phyloP scores from a whole-genome alignment of 2,113 vertebrate genomes.

The Ardeotis arabs region DNA sequence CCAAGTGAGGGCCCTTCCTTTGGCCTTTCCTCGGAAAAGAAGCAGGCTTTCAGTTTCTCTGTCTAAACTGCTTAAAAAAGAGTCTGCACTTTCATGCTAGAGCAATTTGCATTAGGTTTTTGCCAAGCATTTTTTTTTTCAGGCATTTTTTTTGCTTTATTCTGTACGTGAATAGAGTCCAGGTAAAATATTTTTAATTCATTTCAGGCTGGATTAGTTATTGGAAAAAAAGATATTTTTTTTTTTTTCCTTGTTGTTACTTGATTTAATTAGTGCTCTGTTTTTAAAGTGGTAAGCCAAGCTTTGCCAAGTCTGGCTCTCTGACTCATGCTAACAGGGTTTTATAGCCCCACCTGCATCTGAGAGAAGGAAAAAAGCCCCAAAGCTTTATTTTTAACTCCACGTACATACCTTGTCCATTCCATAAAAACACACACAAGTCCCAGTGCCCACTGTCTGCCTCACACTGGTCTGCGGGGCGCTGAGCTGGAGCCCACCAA shows the following conservation, averaged over 20 bases:
- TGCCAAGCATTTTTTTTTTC: constrained; percentile 30
- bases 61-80: background rate
- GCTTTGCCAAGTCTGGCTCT: constrained; percentile 67
- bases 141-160: constrained; percentile 54
- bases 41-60: background rate
- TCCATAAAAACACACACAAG: background rate
- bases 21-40: background rate
- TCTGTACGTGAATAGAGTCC: constrained; percentile 60
- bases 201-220: constrained; percentile 73
- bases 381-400: constrained; percentile 72
- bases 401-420: background rate
- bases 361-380: constrained; percentile 49
- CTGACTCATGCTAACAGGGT: constrained; percentile 66
- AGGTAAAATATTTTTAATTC: constrained; percentile 82
- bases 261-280: constrained; percentile 73
- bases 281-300: constrained; percentile 64
- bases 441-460: background rate
- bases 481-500: background rate
- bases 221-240: constrained; percentile 64
- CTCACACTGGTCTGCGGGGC: background rate
- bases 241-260: constrained; percentile 61
- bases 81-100: constrained; percentile 23
- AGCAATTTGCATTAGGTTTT: constrained; percentile 42
- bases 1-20: background rate
- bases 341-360: constrained; percentile 77